These are phyloP conservation scores for Lepidocyrtoides sp. DNA, from an alignment of 2,888 invertebrate genomes.

Conservation along the genomic window DNA sequence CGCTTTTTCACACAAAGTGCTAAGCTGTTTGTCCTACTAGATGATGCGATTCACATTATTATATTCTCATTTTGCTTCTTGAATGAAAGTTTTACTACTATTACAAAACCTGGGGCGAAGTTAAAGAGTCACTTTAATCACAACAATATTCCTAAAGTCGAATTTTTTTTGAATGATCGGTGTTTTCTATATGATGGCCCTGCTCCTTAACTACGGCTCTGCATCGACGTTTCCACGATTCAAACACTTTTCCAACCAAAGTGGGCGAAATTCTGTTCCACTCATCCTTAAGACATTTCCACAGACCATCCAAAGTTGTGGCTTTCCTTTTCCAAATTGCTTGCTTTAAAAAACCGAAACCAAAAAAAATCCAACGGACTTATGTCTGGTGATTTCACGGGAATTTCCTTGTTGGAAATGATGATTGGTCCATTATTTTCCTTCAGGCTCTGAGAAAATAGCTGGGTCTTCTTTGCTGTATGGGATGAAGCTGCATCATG, in stretches of 20 bases:
- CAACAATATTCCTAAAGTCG: too few species aligned
- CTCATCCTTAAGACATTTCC: background rate
- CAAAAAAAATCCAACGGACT: too few species aligned
- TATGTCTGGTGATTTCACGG: too few species aligned
- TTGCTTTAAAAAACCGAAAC: too few species aligned
- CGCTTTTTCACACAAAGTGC: too few species aligned
- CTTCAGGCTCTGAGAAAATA: conserved; percentile 40
- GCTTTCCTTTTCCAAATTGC: background rate
- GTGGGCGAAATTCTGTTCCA: background rate
- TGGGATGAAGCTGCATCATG: conserved; percentile 65
- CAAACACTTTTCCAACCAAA: background rate
- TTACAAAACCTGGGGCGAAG: too few species aligned
- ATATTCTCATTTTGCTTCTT: too few species aligned
- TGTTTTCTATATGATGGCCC: conserved; percentile 11
- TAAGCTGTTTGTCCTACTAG: too few species aligned
- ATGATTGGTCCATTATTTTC: conserved; percentile 32
- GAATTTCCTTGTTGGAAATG: too few species aligned
- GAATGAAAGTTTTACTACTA: too few species aligned
- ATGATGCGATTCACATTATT: too few species aligned
- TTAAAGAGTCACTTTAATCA: too few species aligned
- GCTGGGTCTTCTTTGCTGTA: conserved; percentile 48
- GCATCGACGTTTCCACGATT: background rate
- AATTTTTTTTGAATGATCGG: conserved; percentile 1
- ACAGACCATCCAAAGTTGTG: background rate
- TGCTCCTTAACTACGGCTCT: background rate